Percentiles rank a stretch among this genome's conserved stretches.
These are phyloP conservation scores for Agrotis puta DNA, from an alignment of 2,888 invertebrate species.

Conservation along the genomic window DNA sequence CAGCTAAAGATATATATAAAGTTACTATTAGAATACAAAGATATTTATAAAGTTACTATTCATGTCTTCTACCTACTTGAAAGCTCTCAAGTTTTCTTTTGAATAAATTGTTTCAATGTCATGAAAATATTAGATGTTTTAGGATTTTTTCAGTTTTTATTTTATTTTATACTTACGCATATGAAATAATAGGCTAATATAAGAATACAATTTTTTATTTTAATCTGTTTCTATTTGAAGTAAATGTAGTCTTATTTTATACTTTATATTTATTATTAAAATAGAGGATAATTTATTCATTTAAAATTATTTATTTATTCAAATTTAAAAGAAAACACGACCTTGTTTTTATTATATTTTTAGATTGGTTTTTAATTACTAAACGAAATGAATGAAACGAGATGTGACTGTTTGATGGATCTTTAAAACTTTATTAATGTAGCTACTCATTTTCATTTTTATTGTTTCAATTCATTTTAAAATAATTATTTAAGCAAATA, in stretches of 20 bases:
- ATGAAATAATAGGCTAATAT: not conserved
- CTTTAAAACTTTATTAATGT: constrained; percentile 2
- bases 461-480: no score
- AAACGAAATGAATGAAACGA: constrained; percentile 22
- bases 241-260: not conserved
- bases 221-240: not conserved
- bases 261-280: no score
- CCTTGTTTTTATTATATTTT: constrained; percentile 6
- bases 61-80: not conserved
- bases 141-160: not conserved
- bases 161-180: not conserved
- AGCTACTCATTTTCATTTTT: not conserved
- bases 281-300: no score
- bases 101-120: not conserved
- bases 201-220: not conserved
- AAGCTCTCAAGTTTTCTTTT: constrained; percentile 4
- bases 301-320: no score
- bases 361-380: constrained; percentile 6
- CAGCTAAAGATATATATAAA: constrained; percentile 6
- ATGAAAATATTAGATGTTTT: not conserved
- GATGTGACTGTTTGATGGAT: constrained; percentile 14
- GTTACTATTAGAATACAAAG: not conserved
- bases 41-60: constrained; percentile 9
- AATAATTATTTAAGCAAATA: no score
- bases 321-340: not conserved